Evolutionary conservation across 2,113 vertebrate species (phyloP).

Genomic region (Macroglossus sobrinus): DNA sequence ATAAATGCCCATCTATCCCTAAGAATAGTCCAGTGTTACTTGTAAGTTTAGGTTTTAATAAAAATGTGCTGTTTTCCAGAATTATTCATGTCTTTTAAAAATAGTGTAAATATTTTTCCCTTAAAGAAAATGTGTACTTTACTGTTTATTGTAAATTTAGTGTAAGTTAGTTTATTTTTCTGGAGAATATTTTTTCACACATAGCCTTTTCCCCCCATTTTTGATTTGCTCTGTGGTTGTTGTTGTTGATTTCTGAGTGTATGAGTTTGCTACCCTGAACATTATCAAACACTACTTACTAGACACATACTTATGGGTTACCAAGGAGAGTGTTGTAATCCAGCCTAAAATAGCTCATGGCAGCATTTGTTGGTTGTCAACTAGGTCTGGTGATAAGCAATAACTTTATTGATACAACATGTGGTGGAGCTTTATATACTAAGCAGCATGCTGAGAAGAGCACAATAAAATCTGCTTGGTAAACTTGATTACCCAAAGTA

Average conservation of each 20-base stretch:
- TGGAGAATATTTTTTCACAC: neutral
- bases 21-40: constrained; percentile 40
- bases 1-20: constrained; percentile 60
- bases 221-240: neutral
- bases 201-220: neutral
- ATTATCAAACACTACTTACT: neutral
- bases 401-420: constrained; percentile 71
- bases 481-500: constrained; percentile 55
- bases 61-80: constrained; percentile 31
- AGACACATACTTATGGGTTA: neutral
- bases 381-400: constrained; percentile 68
- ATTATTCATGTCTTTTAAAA: constrained; percentile 22
- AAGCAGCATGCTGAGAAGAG: constrained; percentile 63
- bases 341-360: constrained; percentile 65
- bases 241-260: neutral
- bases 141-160: neutral
- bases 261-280: neutral
- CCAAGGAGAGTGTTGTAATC: constrained; percentile 49
- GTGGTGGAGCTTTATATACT: constrained; percentile 70
- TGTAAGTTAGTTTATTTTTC: neutral
- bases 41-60: constrained; percentile 40
- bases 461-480: constrained; percentile 70
- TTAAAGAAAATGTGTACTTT: neutral
- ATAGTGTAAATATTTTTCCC: neutral
- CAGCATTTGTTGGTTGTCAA: constrained; percentile 51